A percentile compares a stretch with the other conserved stretches of the same genome.
Evolutionary conservation across 1,140 invertebrate species (phyloP).

Genomic region (Drosophila nigromelanica): DNA sequence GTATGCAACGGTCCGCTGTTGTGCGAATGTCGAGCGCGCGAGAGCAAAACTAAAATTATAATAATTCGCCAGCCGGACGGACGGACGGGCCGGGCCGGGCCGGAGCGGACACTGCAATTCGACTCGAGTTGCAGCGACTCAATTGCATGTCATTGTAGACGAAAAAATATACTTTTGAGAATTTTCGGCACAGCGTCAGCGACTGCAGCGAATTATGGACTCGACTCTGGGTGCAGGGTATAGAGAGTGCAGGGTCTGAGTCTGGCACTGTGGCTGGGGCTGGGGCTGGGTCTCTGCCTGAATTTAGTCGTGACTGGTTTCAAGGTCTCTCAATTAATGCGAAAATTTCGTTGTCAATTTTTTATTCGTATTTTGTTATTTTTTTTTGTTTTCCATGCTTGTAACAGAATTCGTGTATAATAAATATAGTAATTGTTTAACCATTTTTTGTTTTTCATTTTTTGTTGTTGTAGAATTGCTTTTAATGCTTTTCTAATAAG

Average conservation of each 20-base stretch:
- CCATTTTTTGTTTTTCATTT: slow-evolving; percentile 22
- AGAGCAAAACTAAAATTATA: slow-evolving; percentile 61
- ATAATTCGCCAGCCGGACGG: slow-evolving; percentile 51
- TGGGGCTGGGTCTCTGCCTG: slow-evolving; percentile 65
- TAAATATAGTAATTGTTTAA: slow-evolving; percentile 79
- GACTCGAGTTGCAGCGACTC: slow-evolving; percentile 59
- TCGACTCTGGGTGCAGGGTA: slow-evolving; percentile 2
- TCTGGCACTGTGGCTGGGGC: slow-evolving; percentile 18
- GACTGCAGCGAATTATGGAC: slow-evolving; percentile 61
- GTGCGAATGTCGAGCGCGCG: slow-evolving; percentile 61
- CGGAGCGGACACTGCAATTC: slow-evolving; percentile 52
- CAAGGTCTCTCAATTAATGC: slow-evolving; percentile 80
- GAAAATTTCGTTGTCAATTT: slow-evolving; percentile 76
- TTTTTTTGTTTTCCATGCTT: slow-evolving; percentile 65
- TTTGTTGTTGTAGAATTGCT: slow-evolving; percentile 32
- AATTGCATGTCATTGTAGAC: slow-evolving; percentile 79
- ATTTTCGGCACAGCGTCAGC: slow-evolving; percentile 65
- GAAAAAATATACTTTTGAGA: slow-evolving; percentile 58
- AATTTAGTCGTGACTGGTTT: slow-evolving; percentile 81
- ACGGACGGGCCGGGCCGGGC: slow-evolving; percentile 1
- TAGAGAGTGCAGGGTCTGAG: not conserved
- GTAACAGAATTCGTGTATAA: slow-evolving; percentile 76
- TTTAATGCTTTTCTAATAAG: slow-evolving; percentile 78
- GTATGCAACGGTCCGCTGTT: slow-evolving; percentile 34
- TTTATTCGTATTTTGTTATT: slow-evolving; percentile 44